A percentile compares a stretch with the other conserved stretches of the same genome.
Conservation (phyloP, 2,888 invertebrate genomes). For the Urechis unicinctus region DNA sequence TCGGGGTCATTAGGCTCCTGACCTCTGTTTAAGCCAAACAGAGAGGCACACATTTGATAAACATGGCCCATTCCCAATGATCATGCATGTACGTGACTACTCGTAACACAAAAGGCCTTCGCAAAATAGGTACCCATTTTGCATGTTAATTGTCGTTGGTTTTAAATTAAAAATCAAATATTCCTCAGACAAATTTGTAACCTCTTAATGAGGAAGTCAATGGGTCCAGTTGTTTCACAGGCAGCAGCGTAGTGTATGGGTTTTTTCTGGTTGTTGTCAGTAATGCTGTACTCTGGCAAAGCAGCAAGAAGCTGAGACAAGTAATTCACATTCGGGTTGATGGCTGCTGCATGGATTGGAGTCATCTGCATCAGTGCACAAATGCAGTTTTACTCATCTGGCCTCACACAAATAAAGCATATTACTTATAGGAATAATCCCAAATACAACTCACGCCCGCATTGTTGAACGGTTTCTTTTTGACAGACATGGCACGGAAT, state of each 20-base stretch:
- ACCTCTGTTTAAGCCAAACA: slow-evolving; percentile 29
- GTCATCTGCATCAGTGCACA: slow-evolving; percentile 49
- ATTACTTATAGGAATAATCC: too few species aligned
- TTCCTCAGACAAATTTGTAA: too few species aligned
- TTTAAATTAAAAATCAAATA: too few species aligned
- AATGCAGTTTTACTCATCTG: not conserved
- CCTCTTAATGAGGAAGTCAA: slow-evolving; percentile 50
- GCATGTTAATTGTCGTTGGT: too few species aligned
- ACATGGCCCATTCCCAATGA: too few species aligned
- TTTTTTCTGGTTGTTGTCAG: slow-evolving; percentile 50
- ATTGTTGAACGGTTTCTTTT: slow-evolving; percentile 47
- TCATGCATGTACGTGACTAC: too few species aligned
- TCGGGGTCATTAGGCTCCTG: slow-evolving; percentile 43
- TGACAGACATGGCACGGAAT: slow-evolving; percentile 40
- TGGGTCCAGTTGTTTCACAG: slow-evolving; percentile 52
- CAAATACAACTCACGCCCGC: slow-evolving; percentile 29
- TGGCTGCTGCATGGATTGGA: slow-evolving; percentile 55
- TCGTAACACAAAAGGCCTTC: too few species aligned
- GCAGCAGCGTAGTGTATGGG: slow-evolving; percentile 56
- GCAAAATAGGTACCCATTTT: too few species aligned
- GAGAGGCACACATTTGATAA: too few species aligned
- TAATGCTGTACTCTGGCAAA: slow-evolving; percentile 52
- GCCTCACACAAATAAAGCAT: too few species aligned
- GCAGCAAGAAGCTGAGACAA: slow-evolving; percentile 48
- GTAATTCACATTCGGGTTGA: slow-evolving; percentile 54